A percentile compares a stretch with the other conserved stretches of the same genome.
These are phyloP conservation scores for Crossocerus cetratus DNA, from an alignment of 2,888 invertebrate genomes.

Conservation along the genomic window DNA sequence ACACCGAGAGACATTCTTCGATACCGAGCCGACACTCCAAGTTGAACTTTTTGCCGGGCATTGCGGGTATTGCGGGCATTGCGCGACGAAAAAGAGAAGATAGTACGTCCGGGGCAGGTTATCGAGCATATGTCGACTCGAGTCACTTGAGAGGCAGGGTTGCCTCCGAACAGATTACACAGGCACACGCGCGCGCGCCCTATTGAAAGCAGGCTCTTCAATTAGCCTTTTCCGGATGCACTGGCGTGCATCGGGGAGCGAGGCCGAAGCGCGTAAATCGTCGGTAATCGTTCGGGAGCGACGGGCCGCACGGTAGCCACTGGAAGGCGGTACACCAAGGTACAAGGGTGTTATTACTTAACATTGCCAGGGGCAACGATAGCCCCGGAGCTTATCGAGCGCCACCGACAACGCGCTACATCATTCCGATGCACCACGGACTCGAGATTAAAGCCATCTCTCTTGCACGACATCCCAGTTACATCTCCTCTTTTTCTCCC, in stretches of 20 bases:
- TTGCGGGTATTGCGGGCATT: too few species aligned
- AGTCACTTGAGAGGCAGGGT: too few species aligned
- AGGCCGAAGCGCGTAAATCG: conserved; percentile 39
- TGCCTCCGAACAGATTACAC: background rate
- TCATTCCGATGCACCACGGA: conserved; percentile 22
- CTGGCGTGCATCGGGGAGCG: conserved; percentile 5
- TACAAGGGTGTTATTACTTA: conserved; percentile 65
- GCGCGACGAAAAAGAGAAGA: too few species aligned
- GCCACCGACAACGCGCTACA: conserved; percentile 53
- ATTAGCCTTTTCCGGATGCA: conserved; percentile 1
- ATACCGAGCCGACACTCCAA: too few species aligned
- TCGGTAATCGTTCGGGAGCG: conserved; percentile 34
- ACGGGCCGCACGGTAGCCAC: conserved; percentile 53
- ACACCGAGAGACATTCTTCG: too few species aligned
- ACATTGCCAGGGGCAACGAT: conserved; percentile 69
- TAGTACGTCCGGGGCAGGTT: too few species aligned
- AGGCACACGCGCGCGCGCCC: background rate
- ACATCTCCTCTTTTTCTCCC: too few species aligned
- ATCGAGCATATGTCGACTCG: too few species aligned
- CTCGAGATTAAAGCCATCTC: too few species aligned
- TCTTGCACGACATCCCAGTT: too few species aligned
- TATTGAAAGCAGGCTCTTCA: background rate
- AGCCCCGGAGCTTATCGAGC: conserved; percentile 61
- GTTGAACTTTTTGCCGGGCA: too few species aligned
- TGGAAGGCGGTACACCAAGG: conserved; percentile 55